Percentiles rank a stretch among this genome's conserved stretches.
phyloP scores from a whole-genome alignment of 2,888 invertebrate genomes.

The Poecilobothrus nobilitatus region DNA sequence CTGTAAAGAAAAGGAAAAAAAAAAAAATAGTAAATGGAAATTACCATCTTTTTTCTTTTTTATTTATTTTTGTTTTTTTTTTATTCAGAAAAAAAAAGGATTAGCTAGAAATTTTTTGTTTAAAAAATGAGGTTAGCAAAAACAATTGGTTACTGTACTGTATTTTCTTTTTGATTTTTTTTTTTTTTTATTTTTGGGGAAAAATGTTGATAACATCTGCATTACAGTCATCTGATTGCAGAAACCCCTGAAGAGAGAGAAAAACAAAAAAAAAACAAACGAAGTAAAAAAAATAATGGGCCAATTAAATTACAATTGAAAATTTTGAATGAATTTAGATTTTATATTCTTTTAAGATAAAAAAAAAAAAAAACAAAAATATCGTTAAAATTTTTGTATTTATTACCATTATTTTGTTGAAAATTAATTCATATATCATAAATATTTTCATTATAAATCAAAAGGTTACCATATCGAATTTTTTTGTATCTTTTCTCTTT shows the following conservation, averaged over 20 bases:
- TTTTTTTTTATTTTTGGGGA: no score
- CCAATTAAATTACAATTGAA: conserved; percentile 3
- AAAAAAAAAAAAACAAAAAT: no score
- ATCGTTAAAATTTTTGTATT: not conserved
- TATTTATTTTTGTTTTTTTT: not conserved
- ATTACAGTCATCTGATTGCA: not conserved
- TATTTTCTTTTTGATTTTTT: no score
- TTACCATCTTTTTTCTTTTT: not conserved
- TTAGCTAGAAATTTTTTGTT: not conserved
- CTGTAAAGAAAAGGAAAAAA: no score
- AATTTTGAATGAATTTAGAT: not conserved
- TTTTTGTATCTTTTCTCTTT: no score
- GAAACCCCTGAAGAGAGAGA: no score
- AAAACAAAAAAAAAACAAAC: not conserved
- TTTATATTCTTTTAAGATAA: not conserved
- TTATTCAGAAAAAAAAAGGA: not conserved
- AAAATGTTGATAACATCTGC: not conserved
- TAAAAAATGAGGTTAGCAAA: no score
- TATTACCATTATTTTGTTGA: not conserved
- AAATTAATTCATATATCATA: not conserved
- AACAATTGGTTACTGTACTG: no score
- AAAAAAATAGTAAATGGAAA: not conserved
- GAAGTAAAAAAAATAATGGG: not conserved
- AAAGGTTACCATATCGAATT: no score
- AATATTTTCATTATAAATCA: no score